Conservation (phyloP, 1,140 invertebrate genomes). For the Neodiprion lecontei region DNA sequence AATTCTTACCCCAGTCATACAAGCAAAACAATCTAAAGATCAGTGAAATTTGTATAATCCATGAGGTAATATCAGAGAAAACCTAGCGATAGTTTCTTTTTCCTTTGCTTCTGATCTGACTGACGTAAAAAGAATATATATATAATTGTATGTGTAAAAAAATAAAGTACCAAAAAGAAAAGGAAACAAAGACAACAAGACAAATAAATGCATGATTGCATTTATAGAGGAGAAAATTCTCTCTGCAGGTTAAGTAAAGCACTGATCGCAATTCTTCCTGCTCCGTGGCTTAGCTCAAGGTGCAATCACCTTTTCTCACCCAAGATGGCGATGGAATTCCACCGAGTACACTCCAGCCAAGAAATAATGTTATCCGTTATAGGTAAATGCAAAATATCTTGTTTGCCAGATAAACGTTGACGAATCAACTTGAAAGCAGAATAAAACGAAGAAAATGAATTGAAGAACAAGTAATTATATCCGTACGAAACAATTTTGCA, state of each 20-base stretch:
- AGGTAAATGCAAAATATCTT: neutral
- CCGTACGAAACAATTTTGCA: neutral
- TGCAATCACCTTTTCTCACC: constrained; percentile 46
- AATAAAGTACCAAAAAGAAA: neutral
- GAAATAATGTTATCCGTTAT: constrained; percentile 39
- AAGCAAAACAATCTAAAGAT: too few relatives aligned
- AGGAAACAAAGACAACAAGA: too few relatives aligned
- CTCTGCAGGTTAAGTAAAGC: neutral
- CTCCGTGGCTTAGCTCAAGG: constrained; percentile 37
- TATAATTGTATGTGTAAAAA: neutral
- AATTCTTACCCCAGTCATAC: constrained; percentile 21
- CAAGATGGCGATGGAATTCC: constrained; percentile 46
- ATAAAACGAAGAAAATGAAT: too few relatives aligned
- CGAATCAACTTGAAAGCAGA: constrained; percentile 21
- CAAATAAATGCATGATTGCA: neutral
- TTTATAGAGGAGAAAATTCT: neutral
- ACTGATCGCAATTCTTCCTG: neutral
- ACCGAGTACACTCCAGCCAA: constrained; percentile 43
- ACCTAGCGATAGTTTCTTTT: too few relatives aligned
- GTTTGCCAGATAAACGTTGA: constrained; percentile 26
- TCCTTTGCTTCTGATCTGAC: too few relatives aligned
- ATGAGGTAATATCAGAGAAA: too few relatives aligned
- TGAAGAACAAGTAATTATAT: too few relatives aligned
- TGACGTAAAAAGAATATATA: too few relatives aligned
- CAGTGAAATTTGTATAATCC: too few relatives aligned